Evolutionary conservation across 2,888 invertebrate genomes (phyloP).

Genomic region (Amiota minor): DNA sequence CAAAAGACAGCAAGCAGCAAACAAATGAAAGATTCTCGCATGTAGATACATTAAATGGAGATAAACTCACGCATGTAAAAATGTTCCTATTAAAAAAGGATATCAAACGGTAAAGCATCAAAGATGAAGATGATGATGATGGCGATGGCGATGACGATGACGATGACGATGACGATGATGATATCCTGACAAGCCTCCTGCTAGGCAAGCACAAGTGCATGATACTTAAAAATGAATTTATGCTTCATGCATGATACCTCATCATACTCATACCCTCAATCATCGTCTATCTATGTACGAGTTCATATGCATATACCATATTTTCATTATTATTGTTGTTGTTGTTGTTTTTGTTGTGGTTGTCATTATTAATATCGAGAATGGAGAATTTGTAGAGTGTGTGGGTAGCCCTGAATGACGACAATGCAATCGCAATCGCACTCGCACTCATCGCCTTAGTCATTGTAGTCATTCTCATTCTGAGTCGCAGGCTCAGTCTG

Average conservation of each 20-base stretch:
- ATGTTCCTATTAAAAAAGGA: not conserved
- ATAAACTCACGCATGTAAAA: not conserved
- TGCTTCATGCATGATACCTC: constrained; percentile 68
- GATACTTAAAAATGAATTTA: constrained; percentile 66
- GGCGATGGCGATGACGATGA: not conserved
- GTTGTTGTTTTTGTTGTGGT: not conserved
- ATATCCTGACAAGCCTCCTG: constrained; percentile 32
- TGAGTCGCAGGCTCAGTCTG: not conserved
- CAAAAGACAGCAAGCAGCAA: not conserved
- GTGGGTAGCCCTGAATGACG: not conserved
- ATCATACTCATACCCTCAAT: constrained; percentile 49
- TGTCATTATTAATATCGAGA: not conserved
- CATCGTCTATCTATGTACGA: constrained; percentile 9
- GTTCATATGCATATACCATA: not conserved
- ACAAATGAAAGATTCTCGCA: not conserved
- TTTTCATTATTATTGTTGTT: constrained; percentile 1
- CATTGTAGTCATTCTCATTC: not conserved
- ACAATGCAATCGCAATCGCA: not conserved
- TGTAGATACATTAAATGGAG: not conserved
- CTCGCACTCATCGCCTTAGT: not conserved
- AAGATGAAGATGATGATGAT: not conserved
- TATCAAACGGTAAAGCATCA: not conserved
- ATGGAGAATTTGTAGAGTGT: not conserved
- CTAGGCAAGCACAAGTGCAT: constrained; percentile 50
- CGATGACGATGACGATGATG: constrained; percentile 8